These are phyloP conservation scores for Telmatochromis sp. DNA, from an alignment of 2,113 vertebrate genomes.

Conservation along the genomic window DNA sequence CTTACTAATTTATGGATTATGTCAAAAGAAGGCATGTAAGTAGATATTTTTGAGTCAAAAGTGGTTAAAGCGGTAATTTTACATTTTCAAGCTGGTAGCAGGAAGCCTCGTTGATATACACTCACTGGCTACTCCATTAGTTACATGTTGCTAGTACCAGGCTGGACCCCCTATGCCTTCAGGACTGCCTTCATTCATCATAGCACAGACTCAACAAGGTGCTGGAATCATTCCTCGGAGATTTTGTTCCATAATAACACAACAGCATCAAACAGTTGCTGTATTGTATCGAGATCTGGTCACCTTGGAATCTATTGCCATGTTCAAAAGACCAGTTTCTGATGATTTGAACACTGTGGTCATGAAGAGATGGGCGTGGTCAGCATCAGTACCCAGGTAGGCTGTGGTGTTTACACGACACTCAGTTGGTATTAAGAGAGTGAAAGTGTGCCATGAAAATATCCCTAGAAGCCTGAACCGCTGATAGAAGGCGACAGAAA, in stretches of 20 bases:
- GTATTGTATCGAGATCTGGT: not conserved
- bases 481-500: not conserved
- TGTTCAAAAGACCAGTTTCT: not conserved
- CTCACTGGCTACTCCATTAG: not conserved
- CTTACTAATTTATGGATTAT: not conserved
- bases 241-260: not conserved
- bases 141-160: not conserved
- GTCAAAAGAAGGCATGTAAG: not conserved
- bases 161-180: not conserved
- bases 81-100: not conserved
- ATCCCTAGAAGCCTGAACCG: not conserved
- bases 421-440: not conserved
- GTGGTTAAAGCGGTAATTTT: not conserved
- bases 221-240: not conserved
- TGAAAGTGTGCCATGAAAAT: not conserved
- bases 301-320: not conserved
- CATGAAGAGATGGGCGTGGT: not conserved
- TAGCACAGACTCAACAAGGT: not conserved
- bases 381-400: not conserved
- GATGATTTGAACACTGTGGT: not conserved
- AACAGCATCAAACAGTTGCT: not conserved
- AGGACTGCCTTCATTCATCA: not conserved
- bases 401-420: not conserved
- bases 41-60: not conserved
- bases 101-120: not conserved